A percentile compares a stretch with the other conserved stretches of the same genome.
phyloP scores from a whole-genome alignment of 2,888 invertebrate species.

The Campoplex capitator region DNA sequence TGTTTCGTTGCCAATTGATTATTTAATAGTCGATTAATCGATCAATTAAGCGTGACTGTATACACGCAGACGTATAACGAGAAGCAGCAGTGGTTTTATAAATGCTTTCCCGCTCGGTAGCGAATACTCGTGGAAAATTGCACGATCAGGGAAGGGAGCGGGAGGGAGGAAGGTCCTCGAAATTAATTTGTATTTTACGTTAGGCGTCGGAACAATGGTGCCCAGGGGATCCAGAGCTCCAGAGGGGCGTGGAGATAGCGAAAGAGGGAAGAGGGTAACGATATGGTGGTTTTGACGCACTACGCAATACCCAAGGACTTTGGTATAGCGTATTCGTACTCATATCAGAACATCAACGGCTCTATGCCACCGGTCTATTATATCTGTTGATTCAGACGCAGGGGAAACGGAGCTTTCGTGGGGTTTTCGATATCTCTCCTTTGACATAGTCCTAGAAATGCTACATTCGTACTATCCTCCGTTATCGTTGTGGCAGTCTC shows the following conservation, averaged over 20 bases:
- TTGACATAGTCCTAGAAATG: conserved; percentile 42
- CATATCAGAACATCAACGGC: conserved; percentile 26
- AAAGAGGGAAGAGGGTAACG: conserved; percentile 36
- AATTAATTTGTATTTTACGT: conserved; percentile 68
- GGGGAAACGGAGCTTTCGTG: conserved; percentile 49
- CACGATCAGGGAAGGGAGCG: conserved; percentile 5
- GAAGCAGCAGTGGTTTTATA: conserved; percentile 29
- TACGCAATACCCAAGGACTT: conserved; percentile 50
- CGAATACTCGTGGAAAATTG: conserved; percentile 55
- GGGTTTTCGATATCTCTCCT: conserved; percentile 37
- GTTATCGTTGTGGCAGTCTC: conserved; percentile 13
- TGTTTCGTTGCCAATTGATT: neutral
- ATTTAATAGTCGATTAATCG: conserved; percentile 34
- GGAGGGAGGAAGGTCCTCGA: conserved; percentile 27
- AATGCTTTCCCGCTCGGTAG: conserved; percentile 45
- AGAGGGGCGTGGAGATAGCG: conserved; percentile 6
- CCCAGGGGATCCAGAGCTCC: conserved; percentile 64
- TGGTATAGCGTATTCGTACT: conserved; percentile 24
- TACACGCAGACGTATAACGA: neutral
- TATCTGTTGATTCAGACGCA: conserved; percentile 34
- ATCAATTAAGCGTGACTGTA: conserved; percentile 2
- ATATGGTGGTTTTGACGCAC: conserved; percentile 62
- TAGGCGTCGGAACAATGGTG: conserved; percentile 52
- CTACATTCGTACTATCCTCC: conserved; percentile 9
- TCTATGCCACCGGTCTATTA: conserved; percentile 31